phyloP scores from a whole-genome alignment of 1,140 invertebrate species.

The Sipha flava region DNA sequence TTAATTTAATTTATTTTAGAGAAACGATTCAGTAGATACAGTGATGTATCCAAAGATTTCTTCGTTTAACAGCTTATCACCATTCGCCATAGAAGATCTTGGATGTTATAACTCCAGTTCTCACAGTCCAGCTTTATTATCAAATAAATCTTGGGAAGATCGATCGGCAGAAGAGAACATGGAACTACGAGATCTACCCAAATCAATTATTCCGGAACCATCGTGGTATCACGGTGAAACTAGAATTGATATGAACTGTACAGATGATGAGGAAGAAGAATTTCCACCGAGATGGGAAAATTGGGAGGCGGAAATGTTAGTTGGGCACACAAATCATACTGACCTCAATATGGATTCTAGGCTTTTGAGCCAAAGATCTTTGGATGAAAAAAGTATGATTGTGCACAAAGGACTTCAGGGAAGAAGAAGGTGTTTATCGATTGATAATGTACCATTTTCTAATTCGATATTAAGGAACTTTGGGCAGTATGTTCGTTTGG shows the following conservation, averaged over 20 bases:
- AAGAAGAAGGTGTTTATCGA: conserved; percentile 4
- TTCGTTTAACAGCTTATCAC: background rate
- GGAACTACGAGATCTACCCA: conserved; percentile 50
- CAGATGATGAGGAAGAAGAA: conserved; percentile 35
- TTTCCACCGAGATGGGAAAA: conserved; percentile 8
- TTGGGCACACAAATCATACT: background rate
- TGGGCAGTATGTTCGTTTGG: conserved; percentile 12
- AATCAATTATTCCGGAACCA: conserved; percentile 43
- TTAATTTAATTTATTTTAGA: conserved; percentile 43
- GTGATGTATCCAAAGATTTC: conserved; percentile 45
- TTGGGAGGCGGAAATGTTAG: conserved; percentile 28
- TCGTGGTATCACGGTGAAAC: conserved; percentile 48
- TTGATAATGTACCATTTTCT: conserved; percentile 10
- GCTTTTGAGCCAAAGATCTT: background rate
- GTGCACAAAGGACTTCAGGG: background rate
- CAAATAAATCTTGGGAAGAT: conserved; percentile 50
- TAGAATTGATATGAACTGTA: conserved; percentile 43
- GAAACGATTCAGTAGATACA: conserved; percentile 52
- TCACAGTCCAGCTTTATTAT: background rate
- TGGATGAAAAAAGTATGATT: background rate
- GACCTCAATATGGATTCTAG: background rate
- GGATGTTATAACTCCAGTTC: background rate
- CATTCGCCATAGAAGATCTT: background rate
- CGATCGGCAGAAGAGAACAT: conserved; percentile 51
- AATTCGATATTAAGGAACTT: conserved; percentile 23